Evolutionary conservation across 1,140 invertebrate species (phyloP), one percentile per base, ranked within the genome.

Genomic region (Apis cerana): DNA sequence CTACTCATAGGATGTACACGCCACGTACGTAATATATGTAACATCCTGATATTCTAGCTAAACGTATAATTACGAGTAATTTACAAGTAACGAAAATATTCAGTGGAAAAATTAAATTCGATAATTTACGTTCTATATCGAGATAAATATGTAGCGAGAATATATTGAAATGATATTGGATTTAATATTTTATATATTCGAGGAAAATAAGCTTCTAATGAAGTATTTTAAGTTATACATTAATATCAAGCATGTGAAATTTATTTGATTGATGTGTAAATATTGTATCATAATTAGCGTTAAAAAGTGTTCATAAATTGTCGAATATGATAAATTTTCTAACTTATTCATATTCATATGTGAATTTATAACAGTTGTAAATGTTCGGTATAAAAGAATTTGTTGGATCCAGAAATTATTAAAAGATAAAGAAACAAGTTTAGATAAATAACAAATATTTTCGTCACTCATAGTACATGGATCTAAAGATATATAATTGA

Each of bases 401-500:
- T n/a, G 9, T 10, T n/a, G 21, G 2, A 9, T 59, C 2, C 8
- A 59, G 23, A 62, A 62, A 27, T 62, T 15, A 62, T 62, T 27
- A 13, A 27, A 19, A 7, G 5, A 13, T 5, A 27, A 62, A 27
- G 12, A 10, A 62, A 0, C 15, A 15, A 62, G 54, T 17, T 13
- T 19, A 62, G 15, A 13, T 7, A 27, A 11, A 62, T 3, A 23
- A 15, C 7, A 27, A 62, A 23, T 27, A 62, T 12, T 13, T 62
- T 61, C 59, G 21, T 23, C 21, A 62, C 11, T 62, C 23, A 15
- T n/a, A 3, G 23, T 68, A 85, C 17, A n/a, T 21, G 19, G 19
- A 50, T 74, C 56, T 62, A 8, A 21, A 19, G 65, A 76, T 17
- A 74, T 50, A 84, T 80, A 70, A 10, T 64, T 64, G 50, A 48